Conservation (phyloP, 2,113 vertebrate genomes). For the Synchiropus splendidus region DNA sequence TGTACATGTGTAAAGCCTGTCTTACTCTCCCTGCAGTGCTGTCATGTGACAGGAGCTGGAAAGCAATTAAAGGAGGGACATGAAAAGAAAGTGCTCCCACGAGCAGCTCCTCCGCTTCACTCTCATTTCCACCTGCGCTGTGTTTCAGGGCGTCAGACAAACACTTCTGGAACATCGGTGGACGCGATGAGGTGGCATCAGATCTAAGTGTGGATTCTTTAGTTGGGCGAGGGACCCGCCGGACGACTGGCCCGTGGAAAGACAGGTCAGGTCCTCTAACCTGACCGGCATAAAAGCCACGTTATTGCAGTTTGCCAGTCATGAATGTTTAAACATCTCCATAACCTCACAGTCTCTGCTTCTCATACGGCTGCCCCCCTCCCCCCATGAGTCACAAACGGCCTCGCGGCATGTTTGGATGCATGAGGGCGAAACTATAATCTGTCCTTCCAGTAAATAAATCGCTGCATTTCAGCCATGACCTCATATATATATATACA, state of each 20-base stretch:
- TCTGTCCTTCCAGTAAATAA: constrained; percentile 2
- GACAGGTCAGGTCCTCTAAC: constrained; percentile 15
- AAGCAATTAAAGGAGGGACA: constrained; percentile 60
- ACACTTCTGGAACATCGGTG: no score
- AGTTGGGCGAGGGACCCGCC: constrained; percentile 11
- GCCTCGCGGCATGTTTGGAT: constrained; percentile 1
- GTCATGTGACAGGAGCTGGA: constrained; percentile 56
- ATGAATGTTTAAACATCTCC: constrained; percentile 45
- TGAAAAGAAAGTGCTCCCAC: constrained; percentile 51
- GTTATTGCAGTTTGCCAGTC: constrained; percentile 28
- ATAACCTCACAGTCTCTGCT: constrained; percentile 9
- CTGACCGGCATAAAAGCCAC: constrained; percentile 15
- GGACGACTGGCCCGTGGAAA: background rate
- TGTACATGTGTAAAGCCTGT: constrained; percentile 15
- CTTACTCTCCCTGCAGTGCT: constrained; percentile 41
- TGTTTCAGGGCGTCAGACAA: no score
- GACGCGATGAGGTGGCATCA: constrained; percentile 16
- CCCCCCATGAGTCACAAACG: constrained; percentile 25
- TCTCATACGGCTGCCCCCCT: constrained; percentile 1
- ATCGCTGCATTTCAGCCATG: background rate
- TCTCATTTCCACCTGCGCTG: constrained; percentile 39
- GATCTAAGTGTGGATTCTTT: constrained; percentile 22
- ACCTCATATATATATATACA: background rate
- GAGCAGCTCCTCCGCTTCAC: constrained; percentile 43
- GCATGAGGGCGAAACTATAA: background rate